A percentile compares a stretch with the other conserved stretches of the same genome.
phyloP scores from a whole-genome alignment of 2,797 vertebrate species.

The Enteromius thamalakanensis region DNA sequence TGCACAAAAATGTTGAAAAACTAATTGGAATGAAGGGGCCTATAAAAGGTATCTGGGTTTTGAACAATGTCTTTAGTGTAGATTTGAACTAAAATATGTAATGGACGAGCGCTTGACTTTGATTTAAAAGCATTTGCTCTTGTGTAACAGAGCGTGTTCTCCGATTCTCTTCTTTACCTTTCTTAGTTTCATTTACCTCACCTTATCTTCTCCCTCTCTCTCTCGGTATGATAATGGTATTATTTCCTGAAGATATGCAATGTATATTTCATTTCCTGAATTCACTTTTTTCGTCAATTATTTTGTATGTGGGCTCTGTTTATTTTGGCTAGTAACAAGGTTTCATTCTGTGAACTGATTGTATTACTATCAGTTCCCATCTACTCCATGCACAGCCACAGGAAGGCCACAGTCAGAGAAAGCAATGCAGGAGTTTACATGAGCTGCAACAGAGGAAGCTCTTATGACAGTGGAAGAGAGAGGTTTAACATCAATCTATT shows the following conservation, averaged over 20 bases:
- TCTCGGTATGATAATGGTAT: background rate
- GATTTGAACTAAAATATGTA: background rate
- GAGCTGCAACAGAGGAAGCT: background rate
- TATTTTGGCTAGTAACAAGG: background rate
- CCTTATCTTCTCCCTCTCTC: background rate
- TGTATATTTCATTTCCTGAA: too few species aligned
- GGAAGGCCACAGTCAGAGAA: background rate
- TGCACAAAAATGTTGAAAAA: background rate
- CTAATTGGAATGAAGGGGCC: background rate
- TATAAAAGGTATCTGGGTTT: background rate
- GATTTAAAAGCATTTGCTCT: background rate
- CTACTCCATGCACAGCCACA: background rate
- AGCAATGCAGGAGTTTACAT: background rate
- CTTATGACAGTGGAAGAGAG: background rate
- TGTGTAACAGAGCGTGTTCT: background rate
- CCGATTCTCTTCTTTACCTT: background rate
- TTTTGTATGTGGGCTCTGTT: background rate
- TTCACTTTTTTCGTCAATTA: background rate
- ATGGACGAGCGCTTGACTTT: background rate
- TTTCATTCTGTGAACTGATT: background rate
- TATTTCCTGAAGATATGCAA: background rate
- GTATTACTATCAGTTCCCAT: background rate
- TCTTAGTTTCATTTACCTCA: slow-evolving; percentile 3
- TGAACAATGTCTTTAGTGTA: background rate
- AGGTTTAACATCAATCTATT: slow-evolving; percentile 2